These are phyloP conservation scores for Erethizon dorsatum DNA, from an alignment of 2,797 vertebrate species.

Conservation along the genomic window DNA sequence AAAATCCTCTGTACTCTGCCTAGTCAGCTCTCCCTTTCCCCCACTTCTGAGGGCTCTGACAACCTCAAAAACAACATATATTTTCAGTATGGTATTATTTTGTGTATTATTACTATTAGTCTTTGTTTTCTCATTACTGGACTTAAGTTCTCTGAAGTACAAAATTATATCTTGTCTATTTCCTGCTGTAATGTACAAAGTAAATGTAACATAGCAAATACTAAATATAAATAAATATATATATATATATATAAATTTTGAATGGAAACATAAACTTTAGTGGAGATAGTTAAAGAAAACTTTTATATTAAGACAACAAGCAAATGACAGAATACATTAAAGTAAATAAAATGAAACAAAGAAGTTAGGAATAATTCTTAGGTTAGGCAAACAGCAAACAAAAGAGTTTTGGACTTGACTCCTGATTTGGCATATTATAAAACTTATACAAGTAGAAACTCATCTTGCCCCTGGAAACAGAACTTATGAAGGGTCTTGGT, in stretches of 20 bases:
- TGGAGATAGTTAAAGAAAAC: constrained; percentile 1
- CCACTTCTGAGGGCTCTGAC: neutral
- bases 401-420: neutral
- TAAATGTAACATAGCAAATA: neutral
- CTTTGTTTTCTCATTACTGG: neutral
- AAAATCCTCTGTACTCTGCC: neutral
- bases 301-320: constrained; percentile 14
- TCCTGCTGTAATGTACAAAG: neutral
- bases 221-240: neutral
- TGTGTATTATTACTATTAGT: constrained; percentile 28
- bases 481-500: neutral
- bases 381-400: neutral
- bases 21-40: neutral
- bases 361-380: constrained; percentile 18
- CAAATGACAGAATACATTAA: neutral
- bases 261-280: neutral
- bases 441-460: neutral
- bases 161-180: neutral
- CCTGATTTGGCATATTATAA: neutral
- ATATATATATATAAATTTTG: neutral
- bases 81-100: constrained; percentile 17
- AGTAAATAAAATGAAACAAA: constrained; percentile 31
- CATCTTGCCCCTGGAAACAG: neutral
- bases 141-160: constrained; percentile 16
- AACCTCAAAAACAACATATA: neutral